Evolutionary conservation across 1,140 invertebrate genomes (phyloP), one percentile per base, ranked within the genome.

Genomic region (Anadara kagoshimensis): DNA sequence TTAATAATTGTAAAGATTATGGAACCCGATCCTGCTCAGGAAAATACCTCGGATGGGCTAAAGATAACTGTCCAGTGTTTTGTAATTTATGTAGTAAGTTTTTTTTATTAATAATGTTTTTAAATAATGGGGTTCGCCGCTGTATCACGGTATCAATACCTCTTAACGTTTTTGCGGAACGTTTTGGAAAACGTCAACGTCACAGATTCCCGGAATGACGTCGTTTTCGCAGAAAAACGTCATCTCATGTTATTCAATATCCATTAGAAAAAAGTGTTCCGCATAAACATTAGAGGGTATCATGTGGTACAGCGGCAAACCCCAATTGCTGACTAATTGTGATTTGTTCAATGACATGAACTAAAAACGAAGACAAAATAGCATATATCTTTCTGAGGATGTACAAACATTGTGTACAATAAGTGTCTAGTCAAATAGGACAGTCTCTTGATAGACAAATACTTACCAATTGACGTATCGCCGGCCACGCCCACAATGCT

Each of bases 41-140:
- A 49, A 51, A 70, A 12, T 81, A 81, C 54, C 54, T 26, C 8
- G 36, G 70, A 44, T 83, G 81, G 80, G 80, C 78, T 8, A 66
- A 57, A 22, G 64, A 56, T n/a, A 82, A 80, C 65, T 82, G 80
- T 63, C 58, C 70, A 7, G 65, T 64, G 11, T 75, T 59, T 56
- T 82, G 80, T 51, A 67, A 67, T 44, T 61, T 75, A 20, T 81
- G 79, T 72, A 67, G 71, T 67, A 76, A 18, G 76, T 75, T 20
- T 20, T 49, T 59, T 29, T n/a, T 5, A 29, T 36, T 36, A 3
- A 36, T 7, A 36, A 3, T 36, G 4, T 51, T 51, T 22, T 51
- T 51, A 4, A 22, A 51, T 51, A 51, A 51, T 18, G 2, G 16
- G 49, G n/a, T n/a, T n/a, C n/a, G n/a, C n/a, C n/a, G n/a, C n/a